Evolutionary conservation across 35 echinoderm and acorn worm species (phyloP), one percentile per base, ranked within the genome.

Genomic region (Ophioderma brevispina): DNA sequence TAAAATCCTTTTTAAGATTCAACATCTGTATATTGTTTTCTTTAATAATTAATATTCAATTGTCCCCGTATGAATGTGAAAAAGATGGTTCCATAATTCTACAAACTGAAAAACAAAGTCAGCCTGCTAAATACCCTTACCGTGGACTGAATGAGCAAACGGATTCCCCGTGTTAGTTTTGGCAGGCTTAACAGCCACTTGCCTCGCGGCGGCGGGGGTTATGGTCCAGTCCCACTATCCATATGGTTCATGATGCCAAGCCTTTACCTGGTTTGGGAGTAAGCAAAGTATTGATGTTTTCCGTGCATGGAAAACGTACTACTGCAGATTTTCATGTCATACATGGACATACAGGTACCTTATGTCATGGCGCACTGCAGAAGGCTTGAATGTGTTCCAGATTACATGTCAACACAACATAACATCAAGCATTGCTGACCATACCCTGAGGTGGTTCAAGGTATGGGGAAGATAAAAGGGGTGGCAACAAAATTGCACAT

Each of bases 391-490:
- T 13, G 10, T 70, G 15, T 3, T 70, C 28, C 10, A 6, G 28
- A 1, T 70, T 8, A 6, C 59, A 25, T 3, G 10, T 1, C 10
- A 4, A 30, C 59, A 70, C 5, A 2, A 70, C 4, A 17, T 8
- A 46, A 4, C 17, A 46, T 46, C 41, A 46, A 8, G 41, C 17
- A 70, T 15, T 30, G 23, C 59, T 80, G 15, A 36, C 70, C 4
- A 38, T 0, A n/a, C 0, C 21, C 35, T n/a, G 14, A 81, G 38
- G 3, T 87, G 3, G 86, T 78, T 33, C n/a, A 79, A 19, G 88
- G 55, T 15, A 85, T 94, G 13, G 82, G 92, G 28, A 86, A 94
- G 49, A 21, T 86, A 13, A 81, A 90, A 78, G 78, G 81, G 36
- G 32, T 35, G 13, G 10, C 87, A 37, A 42, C 88, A 31, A 40